phyloP scores from a whole-genome alignment of 2,888 invertebrate genomes.

The Dioctria rufipes region DNA sequence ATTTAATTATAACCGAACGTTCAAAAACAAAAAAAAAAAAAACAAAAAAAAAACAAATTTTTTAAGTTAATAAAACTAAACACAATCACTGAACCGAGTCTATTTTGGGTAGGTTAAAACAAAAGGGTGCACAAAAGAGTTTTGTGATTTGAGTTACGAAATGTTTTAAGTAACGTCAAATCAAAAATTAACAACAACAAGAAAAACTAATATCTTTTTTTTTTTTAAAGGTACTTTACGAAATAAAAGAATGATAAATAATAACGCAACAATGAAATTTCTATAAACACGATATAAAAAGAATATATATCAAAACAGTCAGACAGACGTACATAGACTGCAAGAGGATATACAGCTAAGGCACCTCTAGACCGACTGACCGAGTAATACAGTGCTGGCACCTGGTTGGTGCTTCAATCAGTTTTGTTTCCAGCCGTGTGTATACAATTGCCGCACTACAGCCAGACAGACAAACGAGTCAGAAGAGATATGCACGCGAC shows the following conservation, averaged over 20 bases:
- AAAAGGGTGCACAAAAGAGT: neutral
- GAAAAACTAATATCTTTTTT: neutral
- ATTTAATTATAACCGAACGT: constrained; percentile 11
- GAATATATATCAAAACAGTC: constrained; percentile 66
- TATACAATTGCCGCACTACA: neutral
- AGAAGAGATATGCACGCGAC: neutral
- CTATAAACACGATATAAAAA: constrained; percentile 59
- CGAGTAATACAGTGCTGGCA: constrained; percentile 71
- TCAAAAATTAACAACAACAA: neutral
- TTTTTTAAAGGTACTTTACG: constrained; percentile 18
- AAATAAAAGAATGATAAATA: constrained; percentile 47
- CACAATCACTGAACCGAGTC: constrained; percentile 35
- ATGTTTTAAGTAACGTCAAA: neutral
- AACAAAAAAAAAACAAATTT: neutral
- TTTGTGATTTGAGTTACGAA: neutral
- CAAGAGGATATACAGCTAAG: constrained; percentile 68
- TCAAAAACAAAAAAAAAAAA: constrained; percentile 22
- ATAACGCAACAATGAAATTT: constrained; percentile 62
- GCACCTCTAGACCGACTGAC: constrained; percentile 72
- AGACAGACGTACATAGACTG: constrained; percentile 72
- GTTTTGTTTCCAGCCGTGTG: constrained; percentile 30
- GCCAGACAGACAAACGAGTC: constrained; percentile 33
- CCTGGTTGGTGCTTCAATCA: constrained; percentile 53
- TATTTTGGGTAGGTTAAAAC: neutral
- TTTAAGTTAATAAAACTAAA: constrained; percentile 39